These are phyloP conservation scores for Cephus pygmeus DNA, from an alignment of 2,888 invertebrate genomes.

Conservation along the genomic window DNA sequence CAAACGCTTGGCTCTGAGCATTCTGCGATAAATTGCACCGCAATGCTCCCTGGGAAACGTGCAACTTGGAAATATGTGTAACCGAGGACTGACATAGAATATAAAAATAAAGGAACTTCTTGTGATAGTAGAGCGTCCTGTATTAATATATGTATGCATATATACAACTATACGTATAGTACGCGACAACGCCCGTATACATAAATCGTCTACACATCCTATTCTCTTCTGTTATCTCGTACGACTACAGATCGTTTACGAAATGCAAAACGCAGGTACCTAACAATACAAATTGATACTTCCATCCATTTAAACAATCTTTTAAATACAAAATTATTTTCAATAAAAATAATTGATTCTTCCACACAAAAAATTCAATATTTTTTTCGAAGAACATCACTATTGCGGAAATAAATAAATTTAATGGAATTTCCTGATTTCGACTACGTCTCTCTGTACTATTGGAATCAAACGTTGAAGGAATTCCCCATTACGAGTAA, in stretches of 20 bases:
- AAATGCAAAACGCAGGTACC: neutral
- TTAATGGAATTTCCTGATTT: neutral
- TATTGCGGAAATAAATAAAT: neutral
- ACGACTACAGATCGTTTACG: neutral
- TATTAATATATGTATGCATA: neutral
- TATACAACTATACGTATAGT: neutral
- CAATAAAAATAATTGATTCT: neutral
- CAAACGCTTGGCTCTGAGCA: neutral
- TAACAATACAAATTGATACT: neutral
- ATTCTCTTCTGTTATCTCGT: neutral
- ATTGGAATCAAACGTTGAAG: neutral
- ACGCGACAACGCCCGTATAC: neutral
- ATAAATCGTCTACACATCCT: neutral
- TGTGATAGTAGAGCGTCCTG: neutral
- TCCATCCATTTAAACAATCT: neutral
- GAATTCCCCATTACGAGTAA: neutral
- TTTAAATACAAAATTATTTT: neutral
- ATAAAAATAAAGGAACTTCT: neutral
- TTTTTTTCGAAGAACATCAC: neutral
- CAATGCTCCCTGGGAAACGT: neutral
- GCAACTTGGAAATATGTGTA: neutral
- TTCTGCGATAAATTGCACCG: neutral
- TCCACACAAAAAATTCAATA: neutral
- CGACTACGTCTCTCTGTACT: neutral
- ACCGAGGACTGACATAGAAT: neutral